Evolutionary conservation across 1,140 invertebrate genomes (phyloP).

Genomic region (Hestina assimilis): DNA sequence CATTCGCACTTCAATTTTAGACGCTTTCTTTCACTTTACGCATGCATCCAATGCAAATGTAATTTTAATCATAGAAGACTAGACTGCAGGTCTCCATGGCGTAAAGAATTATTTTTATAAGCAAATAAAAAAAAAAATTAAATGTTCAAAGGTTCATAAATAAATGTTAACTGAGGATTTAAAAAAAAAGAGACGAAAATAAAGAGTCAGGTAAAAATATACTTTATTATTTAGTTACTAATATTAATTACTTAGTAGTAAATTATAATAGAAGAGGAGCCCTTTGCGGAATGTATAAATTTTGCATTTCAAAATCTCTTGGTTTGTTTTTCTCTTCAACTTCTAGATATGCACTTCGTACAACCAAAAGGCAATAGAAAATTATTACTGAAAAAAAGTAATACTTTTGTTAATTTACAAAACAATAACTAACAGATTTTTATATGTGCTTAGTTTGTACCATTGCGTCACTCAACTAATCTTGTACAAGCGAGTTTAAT

Average conservation of each 20-base stretch:
- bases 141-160: background rate
- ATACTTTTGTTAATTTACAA: background rate
- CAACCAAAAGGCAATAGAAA: slow-evolving; percentile 52
- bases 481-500: too few relatives aligned
- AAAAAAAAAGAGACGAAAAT: background rate
- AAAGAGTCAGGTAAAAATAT: background rate
- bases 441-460: too few relatives aligned
- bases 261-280: slow-evolving; percentile 32
- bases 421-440: too few relatives aligned
- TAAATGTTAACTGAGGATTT: background rate
- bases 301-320: slow-evolving; percentile 54
- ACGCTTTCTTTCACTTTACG: too few relatives aligned
- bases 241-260: too few relatives aligned
- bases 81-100: too few relatives aligned
- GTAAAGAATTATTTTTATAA: too few relatives aligned
- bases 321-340: slow-evolving; percentile 57
- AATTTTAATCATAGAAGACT: too few relatives aligned
- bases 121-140: too few relatives aligned
- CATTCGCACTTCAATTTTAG: too few relatives aligned
- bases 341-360: slow-evolving; percentile 55
- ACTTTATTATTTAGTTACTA: background rate
- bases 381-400: slow-evolving; percentile 54
- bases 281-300: slow-evolving; percentile 47
- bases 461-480: too few relatives aligned
- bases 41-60: too few relatives aligned